Evolutionary conservation across 1,140 invertebrate genomes (phyloP), one percentile per base, ranked within the genome.

Genomic region (Drosophila pseudoananassae): DNA sequence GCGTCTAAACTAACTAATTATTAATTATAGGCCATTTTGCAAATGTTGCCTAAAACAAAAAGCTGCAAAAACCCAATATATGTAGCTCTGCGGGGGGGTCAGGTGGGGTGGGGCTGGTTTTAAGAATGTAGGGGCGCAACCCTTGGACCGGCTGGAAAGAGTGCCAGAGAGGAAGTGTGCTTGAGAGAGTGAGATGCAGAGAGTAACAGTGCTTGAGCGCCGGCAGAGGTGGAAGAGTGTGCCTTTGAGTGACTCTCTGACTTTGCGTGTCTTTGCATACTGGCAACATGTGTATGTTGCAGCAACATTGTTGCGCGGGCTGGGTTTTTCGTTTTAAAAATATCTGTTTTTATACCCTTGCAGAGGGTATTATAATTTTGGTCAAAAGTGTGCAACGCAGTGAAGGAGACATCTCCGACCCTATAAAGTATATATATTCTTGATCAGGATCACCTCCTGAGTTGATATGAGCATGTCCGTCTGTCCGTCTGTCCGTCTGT

Each of bases 11-110:
- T 65, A 76, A 40, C 52, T 66, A 66, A 80, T 72, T 59, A 79
- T 65, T 80, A 79, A 79, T 75, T 80, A 80, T 79, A 79, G 64
- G 75, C 57, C 53, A 57, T 57, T 57, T 63, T 40, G 59, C 55
- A 36, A 78, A 77, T 57, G 27, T 15, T 15, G 58, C 23, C 23
- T 31, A 53, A 74, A 59, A 72, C 47, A 72, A 69, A 71, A 58
- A 50, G 50, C 51, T 17, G 20, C 29, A 47, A 15, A 23, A 27
- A 6, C n/a, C 31, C 31, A 31, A 27, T 20, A 3, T 20, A 7
- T 27, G 25, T 1, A 7, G 25, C 25, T 27, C 6, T 6, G 25
- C 5, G 31, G 31, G 31, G 31, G 31, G 31, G 10, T 10, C 3
- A 9, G 3, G 31, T 10, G 10, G 33, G 33, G 10, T 36, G 10